phyloP scores from a whole-genome alignment of 2,797 vertebrate species.

The Melanotaenia pygmaea region DNA sequence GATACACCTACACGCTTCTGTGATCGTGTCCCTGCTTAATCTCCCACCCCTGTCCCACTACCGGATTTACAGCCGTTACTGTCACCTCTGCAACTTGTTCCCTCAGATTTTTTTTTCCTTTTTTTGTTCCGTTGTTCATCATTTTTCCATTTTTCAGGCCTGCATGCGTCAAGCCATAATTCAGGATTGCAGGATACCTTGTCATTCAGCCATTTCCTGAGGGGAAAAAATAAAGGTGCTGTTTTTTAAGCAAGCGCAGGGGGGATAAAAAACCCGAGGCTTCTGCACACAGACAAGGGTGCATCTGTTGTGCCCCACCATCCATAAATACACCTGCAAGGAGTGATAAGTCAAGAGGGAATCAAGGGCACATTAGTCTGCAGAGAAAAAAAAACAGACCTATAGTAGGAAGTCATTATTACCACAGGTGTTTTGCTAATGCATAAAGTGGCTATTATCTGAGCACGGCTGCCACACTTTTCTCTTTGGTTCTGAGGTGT shows the following conservation, averaged over 20 bases:
- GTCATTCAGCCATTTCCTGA: conserved; percentile 60
- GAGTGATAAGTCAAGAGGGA: conserved; percentile 63
- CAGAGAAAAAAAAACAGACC: conserved; percentile 21
- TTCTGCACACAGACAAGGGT: conserved; percentile 52
- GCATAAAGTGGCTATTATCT: conserved; percentile 69
- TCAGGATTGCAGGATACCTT: conserved; percentile 61
- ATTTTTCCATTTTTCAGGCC: conserved; percentile 78
- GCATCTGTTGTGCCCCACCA: conserved; percentile 29
- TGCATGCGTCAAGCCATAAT: conserved; percentile 42
- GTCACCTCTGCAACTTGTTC: conserved; percentile 70
- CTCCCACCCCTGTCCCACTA: conserved; percentile 57
- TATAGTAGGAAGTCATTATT: conserved; percentile 59
- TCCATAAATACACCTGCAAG: conserved; percentile 54
- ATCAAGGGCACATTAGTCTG: conserved; percentile 64
- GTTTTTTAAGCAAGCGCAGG: conserved; percentile 27
- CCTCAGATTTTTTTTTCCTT: conserved; percentile 33
- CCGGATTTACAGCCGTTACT: conserved; percentile 73
- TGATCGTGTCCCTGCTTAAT: conserved; percentile 39
- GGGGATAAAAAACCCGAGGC: conserved; percentile 42
- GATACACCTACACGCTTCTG: conserved; percentile 10
- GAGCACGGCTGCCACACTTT: conserved; percentile 45
- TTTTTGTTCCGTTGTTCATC: conserved; percentile 71
- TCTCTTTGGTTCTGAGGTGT: conserved; percentile 61
- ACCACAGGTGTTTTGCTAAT: conserved; percentile 71
- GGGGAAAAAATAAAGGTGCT: conserved; percentile 50